Percentiles rank a stretch among this genome's conserved stretches.
Evolutionary conservation across 2,888 invertebrate genomes (phyloP).

Genomic region (Phoronis australis): DNA sequence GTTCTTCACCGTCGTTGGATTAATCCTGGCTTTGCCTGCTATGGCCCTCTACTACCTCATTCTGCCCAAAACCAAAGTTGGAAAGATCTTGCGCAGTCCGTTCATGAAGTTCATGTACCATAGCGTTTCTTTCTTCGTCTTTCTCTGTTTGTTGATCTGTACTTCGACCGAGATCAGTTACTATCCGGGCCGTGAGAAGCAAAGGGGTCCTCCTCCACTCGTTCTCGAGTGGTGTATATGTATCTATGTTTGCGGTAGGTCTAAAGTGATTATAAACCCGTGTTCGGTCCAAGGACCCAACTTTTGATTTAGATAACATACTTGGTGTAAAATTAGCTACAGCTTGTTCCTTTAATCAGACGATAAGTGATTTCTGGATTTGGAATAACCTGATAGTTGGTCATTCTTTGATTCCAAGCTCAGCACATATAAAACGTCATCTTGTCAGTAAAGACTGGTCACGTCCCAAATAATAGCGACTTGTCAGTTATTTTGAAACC

Average conservation of each 20-base stretch:
- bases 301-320: too few relatives aligned
- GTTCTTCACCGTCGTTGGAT: conserved; percentile 51
- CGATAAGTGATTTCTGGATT: too few relatives aligned
- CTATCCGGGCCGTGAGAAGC: conserved; percentile 25
- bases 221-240: conserved; percentile 57
- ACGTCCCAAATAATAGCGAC: too few relatives aligned
- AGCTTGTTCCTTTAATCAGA: too few relatives aligned
- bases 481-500: too few relatives aligned
- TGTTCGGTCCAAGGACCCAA: too few relatives aligned
- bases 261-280: too few relatives aligned
- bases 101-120: conserved; percentile 61
- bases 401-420: too few relatives aligned
- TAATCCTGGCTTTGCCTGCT: conserved; percentile 54
- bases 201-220: conserved; percentile 56
- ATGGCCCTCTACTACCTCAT: conserved; percentile 56
- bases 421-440: too few relatives aligned
- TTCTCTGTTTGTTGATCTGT: conserved; percentile 56
- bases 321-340: too few relatives aligned
- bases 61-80: conserved; percentile 55
- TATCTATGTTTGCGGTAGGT: conserved; percentile 57
- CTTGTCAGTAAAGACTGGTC: too few relatives aligned
- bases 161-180: conserved; percentile 52
- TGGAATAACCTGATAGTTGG: too few relatives aligned
- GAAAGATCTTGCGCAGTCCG: conserved; percentile 56
- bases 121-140: conserved; percentile 58